Evolutionary conservation across 2,888 invertebrate genomes (phyloP).

Genomic region (Thelaira solivaga): DNA sequence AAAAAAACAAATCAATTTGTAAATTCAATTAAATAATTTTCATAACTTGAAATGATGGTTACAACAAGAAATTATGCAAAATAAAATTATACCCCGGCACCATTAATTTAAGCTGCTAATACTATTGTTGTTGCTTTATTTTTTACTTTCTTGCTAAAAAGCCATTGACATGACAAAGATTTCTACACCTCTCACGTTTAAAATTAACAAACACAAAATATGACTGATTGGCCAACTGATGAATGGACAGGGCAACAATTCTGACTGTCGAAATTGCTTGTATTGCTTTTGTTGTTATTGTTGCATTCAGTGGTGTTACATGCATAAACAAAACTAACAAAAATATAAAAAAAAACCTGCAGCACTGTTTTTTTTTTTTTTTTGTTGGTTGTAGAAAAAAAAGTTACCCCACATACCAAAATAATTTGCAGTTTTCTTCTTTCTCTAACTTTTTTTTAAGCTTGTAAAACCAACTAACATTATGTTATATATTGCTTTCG

Average conservation of each 20-base stretch:
- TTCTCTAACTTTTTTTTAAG: background rate
- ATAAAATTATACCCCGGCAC: conserved; percentile 41
- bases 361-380: conserved; percentile 31
- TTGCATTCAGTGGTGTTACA: conserved; percentile 23
- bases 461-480: background rate
- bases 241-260: conserved; percentile 14
- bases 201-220: conserved; percentile 15
- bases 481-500: conserved; percentile 7
- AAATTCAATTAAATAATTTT: conserved; percentile 28
- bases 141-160: background rate
- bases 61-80: conserved; percentile 5
- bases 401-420: conserved; percentile 30
- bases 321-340: background rate
- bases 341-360: conserved; percentile 32
- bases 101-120: conserved; percentile 10
- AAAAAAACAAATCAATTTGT: conserved; percentile 43
- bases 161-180: conserved; percentile 42
- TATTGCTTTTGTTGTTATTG: conserved; percentile 39
- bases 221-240: conserved; percentile 39
- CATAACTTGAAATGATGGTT: conserved; percentile 16
- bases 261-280: conserved; percentile 23
- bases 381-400: conserved; percentile 26
- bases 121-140: background rate
- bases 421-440: background rate
- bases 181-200: conserved; percentile 34